Evolutionary conservation across 64 coral and sea anemone species (phyloP).

Genomic region (Actinia equina): DNA sequence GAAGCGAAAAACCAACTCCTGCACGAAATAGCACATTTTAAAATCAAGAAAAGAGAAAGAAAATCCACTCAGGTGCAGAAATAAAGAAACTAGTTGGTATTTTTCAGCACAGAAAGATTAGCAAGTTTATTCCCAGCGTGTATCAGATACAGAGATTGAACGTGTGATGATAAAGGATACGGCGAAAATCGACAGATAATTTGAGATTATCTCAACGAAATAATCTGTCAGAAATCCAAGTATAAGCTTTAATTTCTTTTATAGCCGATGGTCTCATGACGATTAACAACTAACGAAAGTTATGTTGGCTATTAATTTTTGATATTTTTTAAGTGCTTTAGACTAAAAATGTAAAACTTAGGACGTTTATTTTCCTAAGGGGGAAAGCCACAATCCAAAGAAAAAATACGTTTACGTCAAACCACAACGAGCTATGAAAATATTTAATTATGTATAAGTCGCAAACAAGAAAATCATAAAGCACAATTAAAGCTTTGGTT

Average conservation of each 20-base stretch:
- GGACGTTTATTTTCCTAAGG: not conserved
- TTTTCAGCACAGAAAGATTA: not conserved
- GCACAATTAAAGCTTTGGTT: not conserved
- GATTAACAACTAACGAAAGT: not conserved
- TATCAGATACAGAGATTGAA: not conserved
- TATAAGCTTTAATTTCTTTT: not conserved
- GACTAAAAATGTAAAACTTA: not conserved
- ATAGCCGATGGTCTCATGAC: not conserved
- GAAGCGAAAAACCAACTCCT: too few relatives aligned
- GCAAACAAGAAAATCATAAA: not conserved
- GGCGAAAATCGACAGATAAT: not conserved
- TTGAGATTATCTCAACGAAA: not conserved
- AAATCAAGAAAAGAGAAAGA: not conserved
- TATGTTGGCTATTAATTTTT: not conserved
- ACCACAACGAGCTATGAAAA: not conserved
- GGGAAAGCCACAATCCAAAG: not conserved
- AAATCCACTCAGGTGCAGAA: too few relatives aligned
- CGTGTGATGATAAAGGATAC: not conserved
- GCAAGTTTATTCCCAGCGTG: not conserved
- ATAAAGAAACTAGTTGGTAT: too few relatives aligned
- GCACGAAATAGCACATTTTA: not conserved
- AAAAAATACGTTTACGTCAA: not conserved
- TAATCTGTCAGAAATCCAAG: not conserved
- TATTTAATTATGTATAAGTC: not conserved
- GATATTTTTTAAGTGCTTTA: not conserved